Evolutionary conservation across 2,888 invertebrate genomes (phyloP).

Genomic region (Scaptomyza caliginosa): DNA sequence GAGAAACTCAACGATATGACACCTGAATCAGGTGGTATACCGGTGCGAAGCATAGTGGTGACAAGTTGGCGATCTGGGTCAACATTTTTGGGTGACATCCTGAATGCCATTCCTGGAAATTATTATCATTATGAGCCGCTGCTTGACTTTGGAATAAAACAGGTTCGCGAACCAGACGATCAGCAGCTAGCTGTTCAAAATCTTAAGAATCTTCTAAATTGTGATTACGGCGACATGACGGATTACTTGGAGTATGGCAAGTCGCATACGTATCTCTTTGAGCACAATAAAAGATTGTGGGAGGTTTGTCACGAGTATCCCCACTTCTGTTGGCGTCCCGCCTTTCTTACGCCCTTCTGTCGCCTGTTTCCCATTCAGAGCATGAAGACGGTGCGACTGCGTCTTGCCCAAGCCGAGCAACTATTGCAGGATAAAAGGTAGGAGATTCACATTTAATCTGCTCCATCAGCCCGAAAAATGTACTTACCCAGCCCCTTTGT

Average conservation of each 20-base stretch:
- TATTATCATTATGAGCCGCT: slow-evolving; percentile 96
- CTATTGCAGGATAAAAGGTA: slow-evolving; percentile 89
- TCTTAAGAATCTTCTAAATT: slow-evolving; percentile 89
- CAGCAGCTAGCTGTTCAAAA: slow-evolving; percentile 88
- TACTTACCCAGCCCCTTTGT: no score
- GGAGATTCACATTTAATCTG: slow-evolving; percentile 70
- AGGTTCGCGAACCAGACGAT: slow-evolving; percentile 90
- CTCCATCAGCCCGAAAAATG: no score
- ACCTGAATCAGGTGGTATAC: slow-evolving; percentile 88
- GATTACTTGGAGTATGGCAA: slow-evolving; percentile 92
- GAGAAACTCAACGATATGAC: slow-evolving; percentile 88
- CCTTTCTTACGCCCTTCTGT: slow-evolving; percentile 91
- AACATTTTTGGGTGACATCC: slow-evolving; percentile 93
- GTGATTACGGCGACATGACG: slow-evolving; percentile 90
- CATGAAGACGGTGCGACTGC: slow-evolving; percentile 93
- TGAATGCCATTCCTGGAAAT: slow-evolving; percentile 93
- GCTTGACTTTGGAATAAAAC: slow-evolving; percentile 91
- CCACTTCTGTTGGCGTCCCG: slow-evolving; percentile 88
- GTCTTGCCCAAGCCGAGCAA: slow-evolving; percentile 89
- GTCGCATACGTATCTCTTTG: slow-evolving; percentile 91
- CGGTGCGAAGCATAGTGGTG: slow-evolving; percentile 90
- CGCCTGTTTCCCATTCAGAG: slow-evolving; percentile 94
- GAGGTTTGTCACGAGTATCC: slow-evolving; percentile 89
- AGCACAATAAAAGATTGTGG: slow-evolving; percentile 94
- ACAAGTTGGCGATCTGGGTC: slow-evolving; percentile 97